phyloP scores from a whole-genome alignment of 1,140 invertebrate species.

The Drosophila orena region DNA sequence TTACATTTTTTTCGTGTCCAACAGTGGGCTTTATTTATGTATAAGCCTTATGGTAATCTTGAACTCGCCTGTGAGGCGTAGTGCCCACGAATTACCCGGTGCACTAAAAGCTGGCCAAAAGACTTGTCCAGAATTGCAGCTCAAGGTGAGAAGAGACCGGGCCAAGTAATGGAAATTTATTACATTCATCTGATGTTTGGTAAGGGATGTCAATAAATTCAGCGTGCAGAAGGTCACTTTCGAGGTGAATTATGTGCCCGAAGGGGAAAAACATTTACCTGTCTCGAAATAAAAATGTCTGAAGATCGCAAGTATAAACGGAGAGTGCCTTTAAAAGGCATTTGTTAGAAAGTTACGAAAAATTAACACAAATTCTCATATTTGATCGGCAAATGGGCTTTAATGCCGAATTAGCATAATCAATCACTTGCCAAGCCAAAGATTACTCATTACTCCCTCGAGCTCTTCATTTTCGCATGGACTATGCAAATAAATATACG shows the following conservation, averaged over 20 bases:
- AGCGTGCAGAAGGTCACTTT: constrained; percentile 5
- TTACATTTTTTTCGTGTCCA: constrained; percentile 15
- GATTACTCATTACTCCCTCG: constrained; percentile 25
- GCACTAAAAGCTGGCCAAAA: constrained; percentile 30
- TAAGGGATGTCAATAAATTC: constrained; percentile 37
- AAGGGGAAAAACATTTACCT: neutral
- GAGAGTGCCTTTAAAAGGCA: neutral
- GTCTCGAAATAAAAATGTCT: too few species aligned
- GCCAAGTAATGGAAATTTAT: constrained; percentile 46
- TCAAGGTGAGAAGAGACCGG: constrained; percentile 44
- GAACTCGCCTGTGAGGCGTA: constrained; percentile 57
- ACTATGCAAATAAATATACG: constrained; percentile 15
- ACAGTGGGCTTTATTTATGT: constrained; percentile 56
- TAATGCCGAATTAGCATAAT: constrained; percentile 30
- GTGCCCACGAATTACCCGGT: constrained; percentile 44
- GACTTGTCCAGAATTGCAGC: constrained; percentile 47
- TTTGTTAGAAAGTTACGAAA: constrained; percentile 10
- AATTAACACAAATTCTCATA: neutral
- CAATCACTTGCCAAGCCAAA: constrained; percentile 23
- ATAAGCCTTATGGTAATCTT: constrained; percentile 71
- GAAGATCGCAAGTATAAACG: too few species aligned
- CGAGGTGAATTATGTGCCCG: neutral
- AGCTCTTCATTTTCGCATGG: constrained; percentile 27
- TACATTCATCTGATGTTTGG: constrained; percentile 22
- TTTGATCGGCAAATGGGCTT: constrained; percentile 12